These are phyloP conservation scores for Papilio aristodemus DNA, from an alignment of 1,140 invertebrate species.

Conservation along the genomic window DNA sequence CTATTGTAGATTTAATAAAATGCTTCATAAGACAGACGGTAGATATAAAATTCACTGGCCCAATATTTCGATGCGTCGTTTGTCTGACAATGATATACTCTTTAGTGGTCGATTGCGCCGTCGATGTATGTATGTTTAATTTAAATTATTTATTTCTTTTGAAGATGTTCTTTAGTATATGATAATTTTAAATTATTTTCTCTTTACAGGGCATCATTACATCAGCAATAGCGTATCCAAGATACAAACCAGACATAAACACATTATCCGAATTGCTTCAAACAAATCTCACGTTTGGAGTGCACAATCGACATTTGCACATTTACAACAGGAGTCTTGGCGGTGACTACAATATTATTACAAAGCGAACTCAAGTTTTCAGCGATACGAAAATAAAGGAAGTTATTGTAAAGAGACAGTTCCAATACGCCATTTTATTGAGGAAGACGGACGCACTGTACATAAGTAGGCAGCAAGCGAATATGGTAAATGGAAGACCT, in stretches of 20 bases:
- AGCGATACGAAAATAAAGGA: slow-evolving; percentile 61
- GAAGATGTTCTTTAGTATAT: not conserved
- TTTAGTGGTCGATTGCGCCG: slow-evolving; percentile 65
- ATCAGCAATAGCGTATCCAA: slow-evolving; percentile 69
- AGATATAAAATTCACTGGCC: slow-evolving; percentile 62
- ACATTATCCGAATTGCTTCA: slow-evolving; percentile 51
- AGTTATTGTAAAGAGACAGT: slow-evolving; percentile 56
- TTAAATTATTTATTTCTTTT: no score
- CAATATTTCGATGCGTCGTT: slow-evolving; percentile 56
- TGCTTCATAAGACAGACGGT: slow-evolving; percentile 72
- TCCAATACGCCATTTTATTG: slow-evolving; percentile 63
- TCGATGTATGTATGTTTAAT: slow-evolving; percentile 64
- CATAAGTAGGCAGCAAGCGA: slow-evolving; percentile 54
- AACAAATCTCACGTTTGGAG: slow-evolving; percentile 61
- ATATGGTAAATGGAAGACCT: slow-evolving; percentile 60
- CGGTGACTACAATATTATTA: slow-evolving; percentile 42
- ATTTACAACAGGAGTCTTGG: slow-evolving; percentile 58
- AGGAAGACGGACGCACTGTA: slow-evolving; percentile 60
- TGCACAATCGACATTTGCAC: slow-evolving; percentile 61
- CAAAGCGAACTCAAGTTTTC: slow-evolving; percentile 55
- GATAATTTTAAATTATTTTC: not conserved
- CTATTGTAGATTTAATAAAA: slow-evolving; percentile 61
- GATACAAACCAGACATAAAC: slow-evolving; percentile 62
- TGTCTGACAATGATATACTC: slow-evolving; percentile 66
- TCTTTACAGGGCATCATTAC: slow-evolving; percentile 65